Evolutionary conservation across 1,140 invertebrate genomes (phyloP), one percentile per base, ranked within the genome.

Genomic region (Lucilia sericata): DNA sequence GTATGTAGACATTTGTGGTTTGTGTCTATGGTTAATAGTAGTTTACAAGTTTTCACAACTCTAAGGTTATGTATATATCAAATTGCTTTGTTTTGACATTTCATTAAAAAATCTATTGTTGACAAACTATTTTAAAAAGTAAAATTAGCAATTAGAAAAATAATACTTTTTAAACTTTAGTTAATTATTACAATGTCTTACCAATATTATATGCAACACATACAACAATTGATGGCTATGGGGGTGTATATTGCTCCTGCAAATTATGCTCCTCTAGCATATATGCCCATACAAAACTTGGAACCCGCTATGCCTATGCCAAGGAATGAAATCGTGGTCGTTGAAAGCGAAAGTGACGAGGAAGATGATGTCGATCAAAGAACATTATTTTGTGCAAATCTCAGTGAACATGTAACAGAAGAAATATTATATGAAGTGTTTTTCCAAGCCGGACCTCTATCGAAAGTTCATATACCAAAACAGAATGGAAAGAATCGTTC

Each of bases 371-470:
- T 94, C 85, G 93, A 94, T 83, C 86, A 88, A 74, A 93, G 94
- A 86, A 96, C 95, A 0, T 86, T 97, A 49, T 97, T 93, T 93
- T 96, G 95, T 90, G 96, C 95, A 12, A 96, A 96, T 93, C 90
- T 97, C 76, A 92, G 94, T 65, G 94, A 95, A 51, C 94, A 95
- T 90, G 94, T 95, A 0, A 95, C 95, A 0, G 95, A 96, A 88
- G 94, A 96, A 86, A 87, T 97, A 55, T 89, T 97, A 0, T 96
- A 96, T 87, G 96, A 97, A 89, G 91, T 97, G 83, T 97, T 97
- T 92, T 87, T 96, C 47, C 96, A 97, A 92, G 95, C 94, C 82
- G 96, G 96, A 19, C 96, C 96, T 19, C 88, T 97, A 55, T 94
- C 96, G 88, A 94, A 92, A 87, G 94, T 96, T 5, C 91, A 91